Conservation (phyloP, 1,140 invertebrate genomes). For the Zophobas morio region DNA sequence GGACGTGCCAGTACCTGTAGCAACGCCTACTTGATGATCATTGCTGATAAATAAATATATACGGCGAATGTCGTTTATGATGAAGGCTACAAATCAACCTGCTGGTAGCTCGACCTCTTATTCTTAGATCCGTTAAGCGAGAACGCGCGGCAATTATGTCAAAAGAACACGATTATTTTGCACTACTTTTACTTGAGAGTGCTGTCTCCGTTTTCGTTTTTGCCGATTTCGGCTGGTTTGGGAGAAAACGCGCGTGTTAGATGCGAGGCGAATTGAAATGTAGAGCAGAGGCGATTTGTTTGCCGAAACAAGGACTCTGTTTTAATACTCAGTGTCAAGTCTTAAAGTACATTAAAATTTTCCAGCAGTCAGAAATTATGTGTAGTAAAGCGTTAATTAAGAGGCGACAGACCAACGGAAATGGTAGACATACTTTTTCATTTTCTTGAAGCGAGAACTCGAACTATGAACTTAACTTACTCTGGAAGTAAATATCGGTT, state of each 20-base stretch:
- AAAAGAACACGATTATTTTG: constrained; percentile 39
- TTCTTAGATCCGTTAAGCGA: constrained; percentile 40
- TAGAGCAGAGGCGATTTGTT: neutral
- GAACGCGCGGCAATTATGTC: constrained; percentile 30
- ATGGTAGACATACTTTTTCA: no score
- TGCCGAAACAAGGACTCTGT: no score
- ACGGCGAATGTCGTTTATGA: constrained; percentile 18
- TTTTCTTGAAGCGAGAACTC: no score
- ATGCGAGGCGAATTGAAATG: neutral
- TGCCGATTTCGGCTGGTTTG: neutral
- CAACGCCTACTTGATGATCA: neutral
- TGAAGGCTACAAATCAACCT: constrained; percentile 33
- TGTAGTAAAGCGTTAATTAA: no score
- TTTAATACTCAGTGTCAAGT: no score
- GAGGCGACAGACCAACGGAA: no score
- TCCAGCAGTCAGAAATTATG: no score
- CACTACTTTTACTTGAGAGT: constrained; percentile 30
- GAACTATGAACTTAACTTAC: no score
- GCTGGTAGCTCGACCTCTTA: constrained; percentile 33
- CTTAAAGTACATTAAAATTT: no score
- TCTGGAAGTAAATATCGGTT: no score
- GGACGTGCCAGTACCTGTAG: neutral
- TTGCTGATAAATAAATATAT: constrained; percentile 2
- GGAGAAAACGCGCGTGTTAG: neutral
- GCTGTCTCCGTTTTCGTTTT: constrained; percentile 10